Base-by-base conservation (phyloP, 2,797 vertebrate genomes). In the Chaetophractus vellerosus region DNA sequence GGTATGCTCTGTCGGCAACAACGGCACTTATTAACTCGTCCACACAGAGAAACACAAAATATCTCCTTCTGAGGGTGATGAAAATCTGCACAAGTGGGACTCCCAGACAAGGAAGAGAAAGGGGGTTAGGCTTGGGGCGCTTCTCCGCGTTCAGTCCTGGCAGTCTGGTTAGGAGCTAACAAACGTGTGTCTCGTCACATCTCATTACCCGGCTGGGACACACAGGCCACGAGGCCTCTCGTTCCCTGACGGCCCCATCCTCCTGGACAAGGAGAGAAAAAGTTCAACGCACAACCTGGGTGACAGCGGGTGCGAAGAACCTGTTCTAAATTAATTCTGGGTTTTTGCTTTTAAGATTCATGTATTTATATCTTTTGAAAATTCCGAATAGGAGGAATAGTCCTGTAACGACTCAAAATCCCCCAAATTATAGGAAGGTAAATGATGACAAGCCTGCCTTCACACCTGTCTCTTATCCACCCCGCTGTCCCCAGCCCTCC, bases 71-170 rank as follows among this genome's bases (percentile, higher is more conserved):
- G 93, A 96, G 91, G 72, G 91, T 90, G 92, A 19, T 94, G 94
- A 97, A 97, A 97, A 96, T 95, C 94, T 97, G 90, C 57, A 69
- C 97, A 93, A 95, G 90, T 94, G 94, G 93, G 93, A 85, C 96
- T 96, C 94, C 96, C 64, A 14, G 21, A 84, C 92, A 96, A 88
- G 24, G 45, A 87, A 81, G 93, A 93, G 83, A 91, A 90, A 96
- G 50, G 88, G 96, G 94, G 79, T 33, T 74, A 19, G 79, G 78
- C 95, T 95, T 79, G 26, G 16, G 90, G 96, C 89, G 59, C 55
- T 89, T 97, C 88, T 96, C 7, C 78, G 86, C 95, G 78, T 93
- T 96, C 94, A 95, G 80, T 96, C 90, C 96, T 97, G 92, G 96
- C 96, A 90, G 83, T 64, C 66, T 75, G 48, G 69, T 92, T 96